phyloP scores from a whole-genome alignment of 2,113 vertebrate genomes.

The Corydoras maculifer region DNA sequence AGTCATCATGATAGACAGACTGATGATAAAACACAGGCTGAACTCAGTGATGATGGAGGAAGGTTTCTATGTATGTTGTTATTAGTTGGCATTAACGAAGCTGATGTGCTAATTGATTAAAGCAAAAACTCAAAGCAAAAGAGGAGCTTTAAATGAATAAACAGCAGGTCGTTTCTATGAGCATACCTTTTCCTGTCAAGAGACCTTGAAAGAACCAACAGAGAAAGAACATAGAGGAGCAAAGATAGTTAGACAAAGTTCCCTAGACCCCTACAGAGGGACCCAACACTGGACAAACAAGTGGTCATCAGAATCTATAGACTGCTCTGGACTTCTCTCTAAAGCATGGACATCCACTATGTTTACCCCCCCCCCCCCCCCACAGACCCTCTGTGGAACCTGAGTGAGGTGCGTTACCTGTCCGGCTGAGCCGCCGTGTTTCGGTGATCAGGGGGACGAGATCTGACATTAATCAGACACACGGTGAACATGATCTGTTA shows the following conservation, averaged over 20 bases:
- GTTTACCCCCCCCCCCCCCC: no score
- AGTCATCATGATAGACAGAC: no score
- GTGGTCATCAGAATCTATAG: no score
- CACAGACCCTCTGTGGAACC: conserved; percentile 6
- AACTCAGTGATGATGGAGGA: background rate
- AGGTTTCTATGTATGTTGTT: background rate
- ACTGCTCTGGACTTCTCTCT: no score
- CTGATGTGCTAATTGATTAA: conserved; percentile 45
- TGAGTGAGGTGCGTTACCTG: background rate
- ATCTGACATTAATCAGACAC: conserved; percentile 25
- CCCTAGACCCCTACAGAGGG: conserved; percentile 28
- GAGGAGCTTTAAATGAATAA: conserved; percentile 34
- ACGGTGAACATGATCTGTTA: conserved; percentile 13
- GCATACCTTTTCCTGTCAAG: conserved; percentile 74
- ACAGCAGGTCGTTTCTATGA: conserved; percentile 25
- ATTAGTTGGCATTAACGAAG: conserved; percentile 1
- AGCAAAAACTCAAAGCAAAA: conserved; percentile 34
- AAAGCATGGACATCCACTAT: no score
- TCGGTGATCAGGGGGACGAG: conserved; percentile 1
- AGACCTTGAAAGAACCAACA: conserved; percentile 65
- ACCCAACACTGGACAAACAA: no score
- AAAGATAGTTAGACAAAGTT: conserved; percentile 40
- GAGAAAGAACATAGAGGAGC: conserved; percentile 56
- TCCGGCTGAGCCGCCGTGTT: conserved; percentile 18
- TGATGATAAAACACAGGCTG: no score